Evolutionary conservation across 2,888 invertebrate species (phyloP).

Genomic region (Macrophya alboannulata): DNA sequence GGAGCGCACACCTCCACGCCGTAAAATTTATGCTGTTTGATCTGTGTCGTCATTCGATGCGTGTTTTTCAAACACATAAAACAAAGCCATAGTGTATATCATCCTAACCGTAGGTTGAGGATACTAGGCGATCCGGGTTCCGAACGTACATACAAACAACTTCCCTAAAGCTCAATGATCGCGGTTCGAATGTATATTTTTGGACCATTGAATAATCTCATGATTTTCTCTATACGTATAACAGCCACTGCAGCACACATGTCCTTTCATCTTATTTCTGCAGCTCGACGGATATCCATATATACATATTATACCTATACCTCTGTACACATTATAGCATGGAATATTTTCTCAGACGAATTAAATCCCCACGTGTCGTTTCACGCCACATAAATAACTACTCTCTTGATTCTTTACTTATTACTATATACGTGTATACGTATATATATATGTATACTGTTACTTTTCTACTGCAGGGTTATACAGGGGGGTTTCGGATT

Average conservation of each 20-base stretch:
- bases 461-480: slow-evolving; percentile 41
- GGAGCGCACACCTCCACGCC: slow-evolving; percentile 27
- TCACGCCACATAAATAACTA: neutral
- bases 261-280: neutral
- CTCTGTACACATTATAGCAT: too few species aligned
- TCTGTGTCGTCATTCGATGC: slow-evolving; percentile 28
- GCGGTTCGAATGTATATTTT: neutral
- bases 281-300: neutral
- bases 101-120: too few species aligned
- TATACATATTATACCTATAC: neutral
- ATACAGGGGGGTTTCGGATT: slow-evolving; percentile 24
- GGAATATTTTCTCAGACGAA: neutral
- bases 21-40: slow-evolving; percentile 35
- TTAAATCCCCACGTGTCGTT: neutral
- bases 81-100: neutral
- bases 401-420: slow-evolving; percentile 3
- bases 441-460: slow-evolving; percentile 21
- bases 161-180: slow-evolving; percentile 24
- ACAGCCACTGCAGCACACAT: neutral
- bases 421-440: too few species aligned
- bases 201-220: neutral
- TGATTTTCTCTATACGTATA: neutral
- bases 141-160: slow-evolving; percentile 13
- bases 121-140: neutral
- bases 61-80: neutral